Base-by-base conservation (phyloP, 2,888 invertebrate genomes). In the Odontothrips loti region DNA sequence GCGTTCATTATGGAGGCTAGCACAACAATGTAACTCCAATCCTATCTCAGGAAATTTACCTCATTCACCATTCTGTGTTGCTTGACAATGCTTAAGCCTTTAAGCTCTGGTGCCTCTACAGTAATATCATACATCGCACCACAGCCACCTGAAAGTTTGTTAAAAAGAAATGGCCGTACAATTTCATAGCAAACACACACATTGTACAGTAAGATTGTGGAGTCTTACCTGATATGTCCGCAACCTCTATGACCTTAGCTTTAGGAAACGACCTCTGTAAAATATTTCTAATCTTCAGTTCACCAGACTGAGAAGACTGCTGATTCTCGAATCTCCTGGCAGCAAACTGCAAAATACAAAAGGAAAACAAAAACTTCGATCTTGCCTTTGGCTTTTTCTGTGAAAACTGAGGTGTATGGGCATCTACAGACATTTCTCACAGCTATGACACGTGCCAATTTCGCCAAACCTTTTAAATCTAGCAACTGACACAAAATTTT, bases 121-220 rank as follows among this genome's bases (percentile, higher is more conserved):
- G 89, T 87, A 68, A 92, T 91, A 87, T 93, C 93, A 87, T 91
- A 95, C 94, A 95, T 94, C 23, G 94, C 94, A 1, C 95, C 95
- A 86, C 95, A 93, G 80, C 95, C 93, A 82, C 95, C 95, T 91
- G 83, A 51, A 86, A 85, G 81, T 29, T 79, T 58, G 81, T 9
- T 23, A n/a, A 58, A 58, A 58, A 47, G 34, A 47, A 79, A 17
- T 79, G 20, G n/a, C 20, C 81, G 63, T 47, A 47, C 23, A 27
- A 29, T 82, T 80, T 83, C 17, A 68, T 85, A 83, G 75, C 82
- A 43, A 11, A 15, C 15, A 10, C 80, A 83, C 79, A 78, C 79
- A 81, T 80, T 80, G n/a, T n/a, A n/a, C n/a, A n/a, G n/a, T 43
- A 79, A 29, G 43, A 27, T 27, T 79, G 12, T 9, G 48, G 9